A percentile compares a stretch with the other conserved stretches of the same genome.
Evolutionary conservation across 2,113 vertebrate species (phyloP).

Genomic region (Parus major): DNA sequence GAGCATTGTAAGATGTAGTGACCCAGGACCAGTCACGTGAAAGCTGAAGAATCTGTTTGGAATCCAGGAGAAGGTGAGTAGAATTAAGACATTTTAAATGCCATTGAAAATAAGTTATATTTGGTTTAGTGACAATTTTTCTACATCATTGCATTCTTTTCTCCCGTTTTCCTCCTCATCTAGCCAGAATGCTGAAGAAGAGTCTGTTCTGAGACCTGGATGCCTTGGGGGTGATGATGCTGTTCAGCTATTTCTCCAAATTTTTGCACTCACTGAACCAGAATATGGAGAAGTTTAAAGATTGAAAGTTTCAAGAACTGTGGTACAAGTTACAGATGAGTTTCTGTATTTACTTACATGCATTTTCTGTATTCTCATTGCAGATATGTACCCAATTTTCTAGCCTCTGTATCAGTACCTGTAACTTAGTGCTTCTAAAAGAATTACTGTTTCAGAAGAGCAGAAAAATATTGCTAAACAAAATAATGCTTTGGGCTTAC

Average conservation of each 20-base stretch:
- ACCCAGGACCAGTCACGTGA: constrained; percentile 9
- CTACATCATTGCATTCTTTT: constrained; percentile 33
- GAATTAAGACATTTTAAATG: not conserved
- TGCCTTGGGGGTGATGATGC: constrained; percentile 10
- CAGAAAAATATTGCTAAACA: not conserved
- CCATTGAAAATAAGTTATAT: not conserved
- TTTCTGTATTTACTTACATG: not conserved
- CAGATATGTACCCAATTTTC: not conserved
- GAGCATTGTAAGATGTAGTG: not conserved
- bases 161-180: constrained; percentile 22
- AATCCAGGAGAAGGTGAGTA: constrained; percentile 38
- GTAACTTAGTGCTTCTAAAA: not conserved
- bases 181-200: constrained; percentile 17
- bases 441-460: not conserved
- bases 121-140: not conserved
- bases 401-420: not conserved
- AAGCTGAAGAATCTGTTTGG: constrained; percentile 35
- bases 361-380: not conserved
- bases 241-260: not conserved
- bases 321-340: not conserved
- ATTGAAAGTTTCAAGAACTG: not conserved
- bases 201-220: constrained; percentile 4
- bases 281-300: not conserved
- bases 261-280: constrained; percentile 3
- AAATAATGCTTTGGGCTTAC: not conserved